These are phyloP conservation scores for Lithophane leautieri DNA, from an alignment of 2,888 invertebrate genomes.

Conservation along the genomic window DNA sequence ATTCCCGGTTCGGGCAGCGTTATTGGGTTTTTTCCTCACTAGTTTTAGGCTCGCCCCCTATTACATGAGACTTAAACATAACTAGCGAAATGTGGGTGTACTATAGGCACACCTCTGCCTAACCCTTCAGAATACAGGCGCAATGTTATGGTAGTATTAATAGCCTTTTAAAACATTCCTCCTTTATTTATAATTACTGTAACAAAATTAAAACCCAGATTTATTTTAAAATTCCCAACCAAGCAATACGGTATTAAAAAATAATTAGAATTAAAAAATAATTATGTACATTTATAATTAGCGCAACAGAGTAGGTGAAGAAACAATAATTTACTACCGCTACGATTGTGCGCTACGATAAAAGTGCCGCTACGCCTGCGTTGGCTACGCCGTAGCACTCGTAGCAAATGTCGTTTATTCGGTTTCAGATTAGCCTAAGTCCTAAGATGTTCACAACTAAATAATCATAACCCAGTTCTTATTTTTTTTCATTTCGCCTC, in stretches of 20 bases:
- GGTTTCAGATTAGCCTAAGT: background rate
- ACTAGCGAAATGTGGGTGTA: too few relatives aligned
- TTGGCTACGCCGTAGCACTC: conserved; percentile 23
- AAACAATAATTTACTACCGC: background rate
- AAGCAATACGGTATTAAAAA: background rate
- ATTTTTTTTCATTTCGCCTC: background rate
- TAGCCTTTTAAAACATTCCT: background rate
- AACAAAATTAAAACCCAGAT: background rate
- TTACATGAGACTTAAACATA: too few relatives aligned
- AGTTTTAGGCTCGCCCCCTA: too few relatives aligned
- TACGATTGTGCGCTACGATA: conserved; percentile 27
- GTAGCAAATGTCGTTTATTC: conserved; percentile 18
- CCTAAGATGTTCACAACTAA: background rate
- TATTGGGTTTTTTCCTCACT: too few relatives aligned
- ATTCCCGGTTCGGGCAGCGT: too few relatives aligned
- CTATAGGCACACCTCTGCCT: too few relatives aligned
- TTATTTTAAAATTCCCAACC: background rate
- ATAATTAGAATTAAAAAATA: background rate
- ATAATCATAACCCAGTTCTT: background rate
- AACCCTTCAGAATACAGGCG: too few relatives aligned
- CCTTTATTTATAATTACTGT: background rate
- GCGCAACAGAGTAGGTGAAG: background rate
- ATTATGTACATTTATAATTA: background rate
- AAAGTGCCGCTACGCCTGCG: background rate
- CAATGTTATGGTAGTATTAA: background rate